Base-by-base conservation (phyloP, 1,140 invertebrate species). In the Polypedilum vanderplanki region DNA sequence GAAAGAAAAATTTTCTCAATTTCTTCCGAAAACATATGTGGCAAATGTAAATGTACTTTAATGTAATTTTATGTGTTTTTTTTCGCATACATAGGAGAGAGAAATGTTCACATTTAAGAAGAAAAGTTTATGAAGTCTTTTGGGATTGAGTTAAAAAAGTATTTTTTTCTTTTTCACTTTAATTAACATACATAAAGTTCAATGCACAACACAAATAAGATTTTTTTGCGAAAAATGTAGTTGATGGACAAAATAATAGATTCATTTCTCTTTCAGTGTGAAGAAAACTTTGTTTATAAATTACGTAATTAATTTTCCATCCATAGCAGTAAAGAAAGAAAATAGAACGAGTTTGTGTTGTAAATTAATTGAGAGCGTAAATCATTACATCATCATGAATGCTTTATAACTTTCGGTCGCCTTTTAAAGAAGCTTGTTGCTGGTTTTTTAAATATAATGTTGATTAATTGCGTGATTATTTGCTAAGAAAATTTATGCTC, bases 241-340 rank as follows among this genome's bases (percentile, higher is more conserved):
- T 70, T 70, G 65, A 70, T 18, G 65, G 18, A 20, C 65, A 70
- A 70, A 70, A 18, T 70, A 70, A 70, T 70, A 70, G 65, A 20
- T 18, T 70, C 65, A 70, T 70, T 70, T 70, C 65, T 70, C 65
- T 70, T 70, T 18, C 7, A 1, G 17, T 20, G 17, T 1, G 65
- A 7, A 7, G 17, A 70, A 70, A 70, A 70, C 18, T 67, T 18
- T n/a, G 24, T 33, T 33, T 33, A 17, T 70, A 70, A 70, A 70
- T 70, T 70, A 22, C 65, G 65, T 70, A 70, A 70, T 70, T 70
- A 70, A 70, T 70, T 70, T 70, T 70, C 65, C 20, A 20, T 70
- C 65, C 20, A 18, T 18, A 12, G 65, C 46, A 57, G 8, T 10
- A 20, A 1, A 2, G 5, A 22, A 70, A n/a, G 12, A 65, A 15